Evolutionary conservation across 2,888 invertebrate species (phyloP).

Genomic region (Campoplex capitator): DNA sequence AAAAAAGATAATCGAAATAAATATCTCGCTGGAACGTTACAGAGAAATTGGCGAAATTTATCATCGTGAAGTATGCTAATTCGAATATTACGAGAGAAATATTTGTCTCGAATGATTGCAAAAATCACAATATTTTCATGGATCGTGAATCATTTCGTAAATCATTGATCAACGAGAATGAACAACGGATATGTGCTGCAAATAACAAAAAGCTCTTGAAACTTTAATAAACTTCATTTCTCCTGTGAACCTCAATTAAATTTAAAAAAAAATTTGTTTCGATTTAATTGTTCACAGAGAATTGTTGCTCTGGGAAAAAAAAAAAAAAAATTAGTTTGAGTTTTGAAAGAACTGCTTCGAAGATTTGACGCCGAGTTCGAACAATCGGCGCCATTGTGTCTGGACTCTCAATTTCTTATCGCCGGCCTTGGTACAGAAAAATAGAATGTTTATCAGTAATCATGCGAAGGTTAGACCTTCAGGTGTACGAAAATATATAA

Average conservation of each 20-base stretch:
- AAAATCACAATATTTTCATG: neutral
- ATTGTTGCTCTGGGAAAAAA: neutral
- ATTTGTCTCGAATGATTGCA: neutral
- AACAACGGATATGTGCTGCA: neutral
- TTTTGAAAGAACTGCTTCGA: no score
- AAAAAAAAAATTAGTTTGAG: no score
- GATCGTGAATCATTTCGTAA: neutral
- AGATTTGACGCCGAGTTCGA: neutral
- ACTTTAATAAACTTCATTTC: no score
- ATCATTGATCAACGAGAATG: neutral
- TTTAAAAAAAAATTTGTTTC: no score
- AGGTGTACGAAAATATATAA: conserved; percentile 7
- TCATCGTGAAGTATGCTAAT: no score
- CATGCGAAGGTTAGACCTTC: conserved; percentile 21
- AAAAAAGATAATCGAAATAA: neutral
- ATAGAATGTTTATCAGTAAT: conserved; percentile 44
- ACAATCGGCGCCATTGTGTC: conserved; percentile 73
- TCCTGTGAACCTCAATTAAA: neutral
- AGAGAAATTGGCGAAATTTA: neutral
- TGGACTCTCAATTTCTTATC: conserved; percentile 70
- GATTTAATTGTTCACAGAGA: neutral
- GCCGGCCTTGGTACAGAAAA: conserved; percentile 18
- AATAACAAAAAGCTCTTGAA: neutral
- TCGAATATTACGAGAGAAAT: neutral
- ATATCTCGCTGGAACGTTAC: neutral